Evolutionary conservation across 2,113 vertebrate species (phyloP), one percentile per base, ranked within the genome.

Genomic region (Neomonachus schauinslandi): DNA sequence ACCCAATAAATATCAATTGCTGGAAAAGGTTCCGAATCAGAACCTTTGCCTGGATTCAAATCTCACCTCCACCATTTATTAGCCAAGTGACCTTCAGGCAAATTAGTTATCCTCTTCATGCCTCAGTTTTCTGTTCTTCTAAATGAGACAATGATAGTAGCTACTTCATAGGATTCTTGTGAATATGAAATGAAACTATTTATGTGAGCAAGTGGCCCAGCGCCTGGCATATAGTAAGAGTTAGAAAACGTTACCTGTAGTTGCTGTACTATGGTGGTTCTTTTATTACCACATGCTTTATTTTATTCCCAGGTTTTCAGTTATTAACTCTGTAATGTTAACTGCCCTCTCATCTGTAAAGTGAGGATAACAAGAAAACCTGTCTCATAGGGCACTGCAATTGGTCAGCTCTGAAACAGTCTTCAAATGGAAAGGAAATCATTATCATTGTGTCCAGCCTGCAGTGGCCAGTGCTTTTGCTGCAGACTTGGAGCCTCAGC

Each of bases 371-470:
- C 8, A 77, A 76, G 79, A 85, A 74, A 55, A 81, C 81, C 88
- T 51, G 0, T 92, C 88, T 96, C 51, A 3, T 7, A 22, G 90
- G 53, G 57, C 65, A 57, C 90, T 79, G 53, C 5, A 36, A 55
- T 36, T 8, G 36, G 59, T 85, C 77, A 91, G 51, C 42, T 67
- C 53, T 12, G 76, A 97, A 57, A 85, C 74, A 71, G 24, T 53
- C 84, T 14, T 97, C 46, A 90, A 90, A 42, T 11, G 59, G 88
- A 93, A 96, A 77, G 89, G 91, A 93, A 91, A 94, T 97, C 53
- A 89, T 97, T 88, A 88, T 42, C 67, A 42, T 42, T 31, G 8
- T 77, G 39, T 91, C 85, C 53, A 57, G 80, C 65, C 76, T 2
- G 5, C 49, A 36, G 84, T 88, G 79, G 84, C 51, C 22, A 31